Percentiles rank a stretch among this genome's conserved stretches.
These are phyloP conservation scores for Quiscalus mexicanus DNA, from an alignment of 2,113 vertebrate genomes.

Conservation along the genomic window DNA sequence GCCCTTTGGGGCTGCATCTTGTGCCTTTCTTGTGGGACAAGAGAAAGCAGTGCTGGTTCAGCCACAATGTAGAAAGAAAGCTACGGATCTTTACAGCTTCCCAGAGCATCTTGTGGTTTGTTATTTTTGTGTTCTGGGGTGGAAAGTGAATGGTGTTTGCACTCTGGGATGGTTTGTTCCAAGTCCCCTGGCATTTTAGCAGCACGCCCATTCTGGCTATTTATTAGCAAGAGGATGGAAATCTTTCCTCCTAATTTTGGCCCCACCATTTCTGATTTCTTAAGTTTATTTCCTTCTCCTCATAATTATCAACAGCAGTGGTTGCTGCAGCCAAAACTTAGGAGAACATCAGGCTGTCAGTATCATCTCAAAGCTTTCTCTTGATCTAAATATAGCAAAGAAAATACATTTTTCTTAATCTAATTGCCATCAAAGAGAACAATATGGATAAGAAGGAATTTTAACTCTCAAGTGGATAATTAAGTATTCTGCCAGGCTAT, in stretches of 20 bases:
- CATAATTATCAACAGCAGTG: background rate
- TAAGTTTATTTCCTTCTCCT: background rate
- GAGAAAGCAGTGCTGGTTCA: background rate
- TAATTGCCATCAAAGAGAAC: background rate
- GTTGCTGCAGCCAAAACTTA: background rate
- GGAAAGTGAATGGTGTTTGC: background rate
- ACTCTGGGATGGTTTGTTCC: background rate
- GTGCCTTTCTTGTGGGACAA: background rate
- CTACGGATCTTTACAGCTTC: background rate
- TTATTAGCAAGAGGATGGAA: background rate
- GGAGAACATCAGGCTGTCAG: background rate
- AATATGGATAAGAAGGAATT: background rate
- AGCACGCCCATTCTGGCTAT: rapidly evolving
- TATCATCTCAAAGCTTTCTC: background rate
- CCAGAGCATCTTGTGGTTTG: rapidly evolving
- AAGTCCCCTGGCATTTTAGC: background rate
- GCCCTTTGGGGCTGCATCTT: background rate
- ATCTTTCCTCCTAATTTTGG: background rate
- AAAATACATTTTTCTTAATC: background rate
- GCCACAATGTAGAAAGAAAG: background rate
- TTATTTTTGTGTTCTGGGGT: background rate
- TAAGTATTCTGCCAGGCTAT: background rate
- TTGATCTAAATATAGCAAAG: background rate
- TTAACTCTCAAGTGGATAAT: background rate
- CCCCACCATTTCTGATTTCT: background rate